A percentile compares a stretch with the other conserved stretches of the same genome.
Evolutionary conservation across 2,888 invertebrate genomes (phyloP).

Genomic region (Troglohyphantes excavatus): DNA sequence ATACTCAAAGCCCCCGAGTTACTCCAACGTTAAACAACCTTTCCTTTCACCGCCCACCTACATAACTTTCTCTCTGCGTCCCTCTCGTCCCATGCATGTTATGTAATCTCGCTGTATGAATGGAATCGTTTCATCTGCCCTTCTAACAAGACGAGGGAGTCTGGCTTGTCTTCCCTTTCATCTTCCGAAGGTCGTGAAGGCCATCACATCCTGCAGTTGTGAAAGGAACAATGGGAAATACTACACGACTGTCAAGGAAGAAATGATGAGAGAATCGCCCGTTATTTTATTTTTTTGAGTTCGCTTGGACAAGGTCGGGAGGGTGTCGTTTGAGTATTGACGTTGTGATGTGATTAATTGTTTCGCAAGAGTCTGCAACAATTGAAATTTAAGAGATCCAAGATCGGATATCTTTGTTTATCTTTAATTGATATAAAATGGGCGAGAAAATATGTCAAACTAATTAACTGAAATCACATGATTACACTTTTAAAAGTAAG

Average conservation of each 20-base stretch:
- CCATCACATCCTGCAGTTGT: slow-evolving; percentile 55
- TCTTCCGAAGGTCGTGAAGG: slow-evolving; percentile 55
- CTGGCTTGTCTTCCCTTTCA: slow-evolving; percentile 43
- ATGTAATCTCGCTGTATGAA: background rate
- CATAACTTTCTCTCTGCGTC: too few species aligned
- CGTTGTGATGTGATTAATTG: slow-evolving; percentile 9
- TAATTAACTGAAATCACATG: too few species aligned
- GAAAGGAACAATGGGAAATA: slow-evolving; percentile 55
- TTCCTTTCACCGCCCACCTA: too few species aligned
- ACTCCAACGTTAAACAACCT: too few species aligned
- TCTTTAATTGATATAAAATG: too few species aligned
- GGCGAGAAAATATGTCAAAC: too few species aligned
- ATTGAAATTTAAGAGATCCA: background rate
- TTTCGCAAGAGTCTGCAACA: background rate
- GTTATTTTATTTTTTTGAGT: background rate
- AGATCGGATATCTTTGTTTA: background rate
- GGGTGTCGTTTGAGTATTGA: slow-evolving; percentile 36
- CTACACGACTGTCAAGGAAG: slow-evolving; percentile 45
- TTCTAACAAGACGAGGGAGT: slow-evolving; percentile 2
- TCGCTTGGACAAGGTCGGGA: slow-evolving; percentile 7
- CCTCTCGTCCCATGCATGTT: background rate
- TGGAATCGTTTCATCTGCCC: slow-evolving; percentile 18
- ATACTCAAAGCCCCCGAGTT: too few species aligned
- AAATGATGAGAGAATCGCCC: background rate
- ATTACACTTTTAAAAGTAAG: too few species aligned